Conservation (phyloP, 2,888 invertebrate genomes). For the Epirrhoe tristata region DNA sequence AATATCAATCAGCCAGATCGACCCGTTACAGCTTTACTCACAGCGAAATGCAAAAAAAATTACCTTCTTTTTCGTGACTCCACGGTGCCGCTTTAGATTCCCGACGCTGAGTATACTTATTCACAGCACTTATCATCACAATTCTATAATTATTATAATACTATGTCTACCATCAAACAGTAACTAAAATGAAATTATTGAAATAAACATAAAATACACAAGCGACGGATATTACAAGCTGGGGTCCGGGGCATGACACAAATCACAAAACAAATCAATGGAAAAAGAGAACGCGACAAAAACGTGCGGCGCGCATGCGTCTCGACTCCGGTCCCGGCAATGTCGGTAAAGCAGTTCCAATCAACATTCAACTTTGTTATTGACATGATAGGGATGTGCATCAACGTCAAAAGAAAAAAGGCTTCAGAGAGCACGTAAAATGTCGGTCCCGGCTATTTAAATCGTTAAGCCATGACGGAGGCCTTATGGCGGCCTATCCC, state of each 20-base stretch:
- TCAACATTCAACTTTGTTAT: constrained; percentile 44
- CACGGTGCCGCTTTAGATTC: constrained; percentile 85
- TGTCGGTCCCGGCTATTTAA: no score
- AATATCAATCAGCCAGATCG: constrained; percentile 35
- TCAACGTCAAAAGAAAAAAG: neutral
- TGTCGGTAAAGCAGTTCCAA: constrained; percentile 70
- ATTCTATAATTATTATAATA: constrained; percentile 71
- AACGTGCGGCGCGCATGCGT: constrained; percentile 78
- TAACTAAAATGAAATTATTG: constrained; percentile 62
- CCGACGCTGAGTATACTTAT: constrained; percentile 83
- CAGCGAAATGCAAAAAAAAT: constrained; percentile 74
- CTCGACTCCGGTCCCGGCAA: constrained; percentile 48
- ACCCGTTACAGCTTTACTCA: neutral
- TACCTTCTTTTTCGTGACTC: constrained; percentile 87
- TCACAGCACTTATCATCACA: constrained; percentile 85
- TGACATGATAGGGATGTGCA: constrained; percentile 53
- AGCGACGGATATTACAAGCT: constrained; percentile 72
- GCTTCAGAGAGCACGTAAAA: no score
- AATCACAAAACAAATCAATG: constrained; percentile 83
- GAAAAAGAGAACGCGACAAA: constrained; percentile 69
- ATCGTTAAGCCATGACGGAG: no score
- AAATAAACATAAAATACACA: constrained; percentile 76
- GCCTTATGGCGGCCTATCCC: no score
- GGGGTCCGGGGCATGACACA: constrained; percentile 78
- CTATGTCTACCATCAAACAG: constrained; percentile 75